Percentiles rank a stretch among this genome's conserved stretches.
phyloP scores from a whole-genome alignment of 2,113 vertebrate species.

The Dromaius novaehollandiae region DNA sequence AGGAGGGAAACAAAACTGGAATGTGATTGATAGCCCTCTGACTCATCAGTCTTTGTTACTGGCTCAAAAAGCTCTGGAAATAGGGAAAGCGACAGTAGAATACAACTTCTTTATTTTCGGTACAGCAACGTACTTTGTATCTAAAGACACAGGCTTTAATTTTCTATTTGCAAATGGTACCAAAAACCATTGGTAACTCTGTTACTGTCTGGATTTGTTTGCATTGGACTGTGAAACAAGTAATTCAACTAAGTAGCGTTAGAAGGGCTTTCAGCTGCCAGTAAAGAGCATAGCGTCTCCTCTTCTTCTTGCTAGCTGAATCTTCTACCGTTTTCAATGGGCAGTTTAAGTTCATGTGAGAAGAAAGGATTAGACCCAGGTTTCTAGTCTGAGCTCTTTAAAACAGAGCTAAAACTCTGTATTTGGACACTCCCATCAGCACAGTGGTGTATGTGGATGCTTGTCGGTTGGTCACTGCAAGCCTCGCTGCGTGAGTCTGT shows the following conservation, averaged over 20 bases:
- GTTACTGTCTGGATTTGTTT: background rate
- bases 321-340: background rate
- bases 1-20: conserved; percentile 1
- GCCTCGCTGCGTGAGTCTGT: background rate
- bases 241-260: background rate
- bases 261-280: background rate
- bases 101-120: background rate
- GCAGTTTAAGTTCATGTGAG: background rate
- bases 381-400: background rate
- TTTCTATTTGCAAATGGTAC: background rate
- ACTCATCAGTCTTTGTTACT: background rate
- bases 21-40: background rate
- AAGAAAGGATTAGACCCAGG: background rate
- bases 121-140: background rate
- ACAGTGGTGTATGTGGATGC: background rate
- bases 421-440: background rate
- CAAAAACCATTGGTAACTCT: too few species aligned
- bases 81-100: background rate
- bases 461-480: background rate
- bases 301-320: background rate
- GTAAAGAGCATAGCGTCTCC: background rate
- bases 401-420: background rate
- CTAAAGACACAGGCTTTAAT: background rate
- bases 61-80: background rate
- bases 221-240: background rate